Percentiles rank a stretch among this genome's conserved stretches.
phyloP scores from a whole-genome alignment of 2,888 invertebrate genomes.

The Lasioglossum calceatum region DNA sequence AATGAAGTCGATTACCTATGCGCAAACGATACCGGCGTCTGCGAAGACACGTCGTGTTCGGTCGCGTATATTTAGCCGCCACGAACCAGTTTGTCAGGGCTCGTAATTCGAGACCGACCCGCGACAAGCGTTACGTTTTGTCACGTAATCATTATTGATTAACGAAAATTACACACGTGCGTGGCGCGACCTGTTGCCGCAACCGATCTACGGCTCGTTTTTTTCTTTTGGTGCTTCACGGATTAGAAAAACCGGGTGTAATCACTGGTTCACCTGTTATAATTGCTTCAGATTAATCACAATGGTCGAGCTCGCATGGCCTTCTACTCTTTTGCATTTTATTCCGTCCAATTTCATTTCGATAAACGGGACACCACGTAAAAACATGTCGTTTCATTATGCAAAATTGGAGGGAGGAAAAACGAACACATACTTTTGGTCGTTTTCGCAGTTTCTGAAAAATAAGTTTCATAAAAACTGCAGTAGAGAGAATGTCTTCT shows the following conservation, averaged over 20 bases:
- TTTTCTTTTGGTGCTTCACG: neutral
- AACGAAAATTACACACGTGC: slow-evolving; percentile 51
- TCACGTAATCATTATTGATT: slow-evolving; percentile 65
- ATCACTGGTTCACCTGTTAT: neutral
- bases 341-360: neutral
- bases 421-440: no score
- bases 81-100: slow-evolving; percentile 60
- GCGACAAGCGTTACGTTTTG: slow-evolving; percentile 47
- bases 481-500: no score
- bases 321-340: neutral
- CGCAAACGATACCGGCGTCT: slow-evolving; percentile 46
- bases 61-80: slow-evolving; percentile 36
- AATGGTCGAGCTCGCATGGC: neutral
- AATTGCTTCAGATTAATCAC: neutral
- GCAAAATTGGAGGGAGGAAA: neutral
- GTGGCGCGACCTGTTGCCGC: neutral
- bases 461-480: no score
- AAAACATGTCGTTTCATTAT: neutral
- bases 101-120: slow-evolving; percentile 55
- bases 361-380: neutral
- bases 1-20: slow-evolving; percentile 32
- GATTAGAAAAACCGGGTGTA: neutral
- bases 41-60: slow-evolving; percentile 33
- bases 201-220: neutral
- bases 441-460: no score